Base-by-base conservation (phyloP, 2,797 vertebrate species). In the Sciurus vulgaris region DNA sequence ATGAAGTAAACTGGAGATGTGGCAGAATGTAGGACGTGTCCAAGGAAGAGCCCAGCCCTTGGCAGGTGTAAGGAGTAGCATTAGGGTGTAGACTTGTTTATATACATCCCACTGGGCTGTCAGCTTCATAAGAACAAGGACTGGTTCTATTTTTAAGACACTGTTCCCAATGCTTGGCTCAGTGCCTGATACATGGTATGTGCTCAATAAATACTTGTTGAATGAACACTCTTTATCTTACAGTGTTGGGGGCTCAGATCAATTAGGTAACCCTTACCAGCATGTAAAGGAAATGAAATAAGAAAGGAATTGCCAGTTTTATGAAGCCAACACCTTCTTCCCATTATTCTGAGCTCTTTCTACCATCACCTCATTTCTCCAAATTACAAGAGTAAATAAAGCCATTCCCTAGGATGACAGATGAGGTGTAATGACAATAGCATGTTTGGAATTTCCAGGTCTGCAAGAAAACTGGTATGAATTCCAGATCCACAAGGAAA, bases 301-400 rank as follows among this genome's bases (percentile, higher is more conserved):
- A 91, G 94, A 92, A 96, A 93, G 89, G 79, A 97, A 63, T 89
- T 90, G 84, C 91, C 85, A 86, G 79, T 76, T 97, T 81, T 81
- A 10, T 76, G 86, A 82, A 95, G 76, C 79, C 91, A 90, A 97
- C 97, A 95, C 96, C 95, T 97, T 94, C 86, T 92, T 96, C 89
- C 94, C 92, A 91, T 95, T 97, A 95, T 94, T 94, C 81, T 93
- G 92, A 97, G 74, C 26, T 88, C 56, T 84, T 94, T 96, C 86
- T 93, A 73, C 95, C 92, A 93, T 96, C 97, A 96, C 96, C 93
- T 89, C 97, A 98, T 97, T 96, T 96, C 89, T 97, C 94, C 93
- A 96, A 95, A 97, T 96, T 93, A 89, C 79, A 91, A 76, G 79
- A 96, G 93, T 96, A 96, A 96, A 97, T 93, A 97, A 96, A 97